Evolutionary conservation across 1,140 invertebrate species (phyloP), one percentile per base, ranked within the genome.

Genomic region (Amphibalanus amphitrite): DNA sequence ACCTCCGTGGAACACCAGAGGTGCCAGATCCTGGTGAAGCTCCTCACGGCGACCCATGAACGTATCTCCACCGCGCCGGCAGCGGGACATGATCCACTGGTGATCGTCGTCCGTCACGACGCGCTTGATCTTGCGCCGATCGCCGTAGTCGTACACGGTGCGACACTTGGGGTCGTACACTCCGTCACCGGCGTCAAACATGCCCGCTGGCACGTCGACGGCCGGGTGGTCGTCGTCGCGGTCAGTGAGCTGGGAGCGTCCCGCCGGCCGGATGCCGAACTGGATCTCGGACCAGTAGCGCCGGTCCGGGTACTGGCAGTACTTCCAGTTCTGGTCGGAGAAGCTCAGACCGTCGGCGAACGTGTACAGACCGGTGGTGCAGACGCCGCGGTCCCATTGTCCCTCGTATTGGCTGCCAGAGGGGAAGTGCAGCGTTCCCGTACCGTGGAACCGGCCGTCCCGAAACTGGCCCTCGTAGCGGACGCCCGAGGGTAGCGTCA

Each of bases 381-480:
- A 67, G 65, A 26, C 28, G n/a, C 65, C 65, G 15, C 28, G 15
- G n/a, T 67, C 10, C 65, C 65, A 67, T 10, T 67, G n/a, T 10
- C 26, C 65, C 28, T 67, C 28, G 65, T 67, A 67, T 10, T 28
- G 26, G 65, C 65, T 25, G 65, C 26, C 65, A 26, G 4, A 10
- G 65, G 23, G 1, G n/a, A 67, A 28, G 65, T 15, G n/a, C 17
- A 67, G 65, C 3, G 65, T 67, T 10, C 65, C 65, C 26, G n/a
- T 67, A 26, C 65, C 65, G 28, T 67, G 65, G 65, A 67, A 67
- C 10, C 65, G 65, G 65, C 65, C 65, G n/a, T 67, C 65, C 1
- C n/a, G 26, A 17, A 67, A 26, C 28, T 67, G 23, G 4, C 65
- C 65, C 8, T 25, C 26, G n/a, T 67, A 67, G 3, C 28, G 65